A percentile compares a stretch with the other conserved stretches of the same genome.
Evolutionary conservation across 2,113 vertebrate species (phyloP).

Genomic region (Sporophila hypoxantha): DNA sequence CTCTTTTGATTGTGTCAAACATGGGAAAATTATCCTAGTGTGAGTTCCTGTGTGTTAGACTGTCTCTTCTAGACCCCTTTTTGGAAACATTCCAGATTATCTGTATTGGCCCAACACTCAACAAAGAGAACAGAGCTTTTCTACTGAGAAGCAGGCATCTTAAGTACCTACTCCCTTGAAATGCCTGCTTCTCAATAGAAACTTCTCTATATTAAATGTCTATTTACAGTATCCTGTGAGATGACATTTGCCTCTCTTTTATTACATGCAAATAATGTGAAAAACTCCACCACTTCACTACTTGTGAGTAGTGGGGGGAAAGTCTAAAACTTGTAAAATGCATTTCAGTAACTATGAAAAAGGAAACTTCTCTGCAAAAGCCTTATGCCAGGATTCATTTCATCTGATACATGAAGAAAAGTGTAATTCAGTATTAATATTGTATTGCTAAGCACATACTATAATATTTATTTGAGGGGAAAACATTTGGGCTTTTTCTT

Average conservation of each 20-base stretch:
- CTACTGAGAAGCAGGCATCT: neutral
- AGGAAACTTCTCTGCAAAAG: neutral
- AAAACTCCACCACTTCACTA: neutral
- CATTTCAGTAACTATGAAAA: neutral
- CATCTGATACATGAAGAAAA: neutral
- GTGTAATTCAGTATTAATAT: neutral
- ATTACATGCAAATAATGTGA: neutral
- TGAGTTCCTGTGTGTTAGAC: neutral
- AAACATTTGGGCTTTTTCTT: neutral
- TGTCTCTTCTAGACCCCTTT: neutral
- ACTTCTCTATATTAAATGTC: neutral
- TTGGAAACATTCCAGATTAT: neutral
- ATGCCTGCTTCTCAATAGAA: no score
- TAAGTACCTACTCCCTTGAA: neutral
- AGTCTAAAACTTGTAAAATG: neutral
- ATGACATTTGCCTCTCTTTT: neutral
- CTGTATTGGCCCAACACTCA: neutral
- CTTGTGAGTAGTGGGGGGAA: rapidly evolving
- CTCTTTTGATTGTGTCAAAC: neutral
- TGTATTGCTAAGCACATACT: neutral
- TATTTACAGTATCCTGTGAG: neutral
- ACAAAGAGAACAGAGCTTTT: neutral
- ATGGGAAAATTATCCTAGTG: neutral
- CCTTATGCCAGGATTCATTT: neutral
- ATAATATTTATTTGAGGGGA: neutral